Conservation (phyloP, 1,140 invertebrate genomes). For the Physella acuta region DNA sequence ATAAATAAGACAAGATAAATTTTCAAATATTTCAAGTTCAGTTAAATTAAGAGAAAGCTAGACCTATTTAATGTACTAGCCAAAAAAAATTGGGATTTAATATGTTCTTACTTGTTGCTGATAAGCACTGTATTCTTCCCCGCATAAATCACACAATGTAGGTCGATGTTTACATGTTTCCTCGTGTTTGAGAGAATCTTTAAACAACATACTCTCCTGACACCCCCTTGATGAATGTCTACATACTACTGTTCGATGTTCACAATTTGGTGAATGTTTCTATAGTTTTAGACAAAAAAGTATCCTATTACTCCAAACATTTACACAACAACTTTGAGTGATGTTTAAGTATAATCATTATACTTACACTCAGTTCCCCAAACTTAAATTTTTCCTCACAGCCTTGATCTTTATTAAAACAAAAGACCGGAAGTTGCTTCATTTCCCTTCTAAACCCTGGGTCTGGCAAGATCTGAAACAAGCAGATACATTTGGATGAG, state of each 20-base stretch:
- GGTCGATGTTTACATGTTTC: conserved; percentile 7
- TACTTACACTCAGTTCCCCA: neutral
- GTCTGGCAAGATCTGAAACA: conserved; percentile 28
- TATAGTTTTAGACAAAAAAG: conserved; percentile 3
- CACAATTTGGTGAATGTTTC: conserved; percentile 1
- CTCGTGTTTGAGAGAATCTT: neutral
- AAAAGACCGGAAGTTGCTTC: conserved; percentile 23
- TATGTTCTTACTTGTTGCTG: neutral
- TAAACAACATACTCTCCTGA: neutral
- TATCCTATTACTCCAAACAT: too few species aligned
- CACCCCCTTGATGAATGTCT: neutral
- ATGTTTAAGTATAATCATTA: too few species aligned
- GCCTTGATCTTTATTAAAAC: conserved; percentile 17
- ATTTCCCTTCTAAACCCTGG: conserved; percentile 28
- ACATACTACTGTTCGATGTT: conserved; percentile 1
- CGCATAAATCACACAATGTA: conserved; percentile 7
- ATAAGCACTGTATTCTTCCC: neutral
- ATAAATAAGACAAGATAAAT: neutral
- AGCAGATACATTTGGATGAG: too few species aligned
- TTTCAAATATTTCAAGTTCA: too few species aligned
- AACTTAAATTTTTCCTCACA: conserved; percentile 19
- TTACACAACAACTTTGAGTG: too few species aligned
- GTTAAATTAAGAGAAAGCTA: too few species aligned
- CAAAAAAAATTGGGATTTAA: too few species aligned
- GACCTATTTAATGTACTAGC: too few species aligned